Conservation (phyloP, 1,140 invertebrate genomes). For the Heterodera carotae region DNA sequence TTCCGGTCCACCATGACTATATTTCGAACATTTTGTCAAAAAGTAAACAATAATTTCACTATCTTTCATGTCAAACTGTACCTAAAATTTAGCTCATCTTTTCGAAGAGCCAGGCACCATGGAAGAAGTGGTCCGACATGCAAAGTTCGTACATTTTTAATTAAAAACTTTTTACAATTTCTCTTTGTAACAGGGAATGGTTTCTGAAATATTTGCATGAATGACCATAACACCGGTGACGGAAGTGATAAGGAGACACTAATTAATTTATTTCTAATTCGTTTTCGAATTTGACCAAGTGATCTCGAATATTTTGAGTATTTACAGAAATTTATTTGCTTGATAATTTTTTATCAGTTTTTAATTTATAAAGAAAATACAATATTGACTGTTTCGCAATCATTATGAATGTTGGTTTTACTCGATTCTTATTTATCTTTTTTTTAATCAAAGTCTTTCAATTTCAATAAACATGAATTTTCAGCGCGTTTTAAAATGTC, state of each 20-base stretch:
- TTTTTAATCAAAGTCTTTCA: neutral
- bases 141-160: neutral
- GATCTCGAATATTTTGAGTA: neutral
- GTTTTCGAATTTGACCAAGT: neutral
- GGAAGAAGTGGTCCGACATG: conserved; percentile 20
- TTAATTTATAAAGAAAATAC: no score
- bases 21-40: no score
- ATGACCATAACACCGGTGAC: neutral
- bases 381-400: no score
- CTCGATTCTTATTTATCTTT: neutral
- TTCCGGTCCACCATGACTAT: no score
- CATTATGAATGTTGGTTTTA: no score
- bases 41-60: no score
- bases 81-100: conserved; percentile 1
- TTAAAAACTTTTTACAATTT: neutral
- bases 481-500: conserved; percentile 21
- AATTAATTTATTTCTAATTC: neutral
- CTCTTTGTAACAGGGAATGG: neutral
- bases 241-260: neutral
- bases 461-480: no score
- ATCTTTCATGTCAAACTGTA: neutral
- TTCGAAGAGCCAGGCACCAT: conserved; percentile 23
- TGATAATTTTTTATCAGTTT: no score
- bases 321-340: no score
- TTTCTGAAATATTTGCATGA: neutral